Evolutionary conservation across 2,888 invertebrate genomes (phyloP).

Genomic region (Megaustenia siamemsis): DNA sequence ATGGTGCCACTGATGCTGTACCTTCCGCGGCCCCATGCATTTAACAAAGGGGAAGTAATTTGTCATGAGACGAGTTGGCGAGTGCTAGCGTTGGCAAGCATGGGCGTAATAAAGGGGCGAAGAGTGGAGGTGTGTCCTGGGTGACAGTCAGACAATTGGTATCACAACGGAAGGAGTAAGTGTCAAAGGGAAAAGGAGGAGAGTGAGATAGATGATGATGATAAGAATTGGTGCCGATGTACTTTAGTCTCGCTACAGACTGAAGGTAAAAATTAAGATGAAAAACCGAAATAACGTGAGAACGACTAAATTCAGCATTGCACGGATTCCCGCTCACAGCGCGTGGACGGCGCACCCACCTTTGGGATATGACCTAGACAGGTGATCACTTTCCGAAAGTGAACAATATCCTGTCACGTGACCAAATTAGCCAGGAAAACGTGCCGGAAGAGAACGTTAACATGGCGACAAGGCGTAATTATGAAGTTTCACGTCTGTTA

Average conservation of each 20-base stretch:
- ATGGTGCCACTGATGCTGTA: no score
- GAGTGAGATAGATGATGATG: not conserved
- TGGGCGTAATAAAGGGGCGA: not conserved
- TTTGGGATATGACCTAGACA: slow-evolving; percentile 17
- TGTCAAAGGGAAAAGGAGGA: not conserved
- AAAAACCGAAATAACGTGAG: not conserved
- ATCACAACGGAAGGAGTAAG: no score
- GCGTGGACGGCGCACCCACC: slow-evolving; percentile 8
- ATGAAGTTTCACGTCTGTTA: slow-evolving; percentile 32
- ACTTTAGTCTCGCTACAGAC: no score
- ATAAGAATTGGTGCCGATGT: not conserved
- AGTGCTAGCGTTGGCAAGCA: not conserved
- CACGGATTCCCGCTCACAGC: not conserved
- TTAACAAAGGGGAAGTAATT: not conserved
- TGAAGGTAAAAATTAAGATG: not conserved
- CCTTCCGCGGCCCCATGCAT: no score
- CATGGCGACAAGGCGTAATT: slow-evolving; percentile 14
- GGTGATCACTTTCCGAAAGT: slow-evolving; percentile 42
- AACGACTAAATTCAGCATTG: not conserved
- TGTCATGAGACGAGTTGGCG: not conserved
- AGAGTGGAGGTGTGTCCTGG: not conserved
- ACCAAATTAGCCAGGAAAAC: slow-evolving; percentile 12
- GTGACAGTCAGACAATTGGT: not conserved
- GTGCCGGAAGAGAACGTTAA: slow-evolving; percentile 9
- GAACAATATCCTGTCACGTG: slow-evolving; percentile 42